A percentile compares a stretch with the other conserved stretches of the same genome.
Conservation (phyloP, 2,797 vertebrate genomes). For the Oreortyx pictus region DNA sequence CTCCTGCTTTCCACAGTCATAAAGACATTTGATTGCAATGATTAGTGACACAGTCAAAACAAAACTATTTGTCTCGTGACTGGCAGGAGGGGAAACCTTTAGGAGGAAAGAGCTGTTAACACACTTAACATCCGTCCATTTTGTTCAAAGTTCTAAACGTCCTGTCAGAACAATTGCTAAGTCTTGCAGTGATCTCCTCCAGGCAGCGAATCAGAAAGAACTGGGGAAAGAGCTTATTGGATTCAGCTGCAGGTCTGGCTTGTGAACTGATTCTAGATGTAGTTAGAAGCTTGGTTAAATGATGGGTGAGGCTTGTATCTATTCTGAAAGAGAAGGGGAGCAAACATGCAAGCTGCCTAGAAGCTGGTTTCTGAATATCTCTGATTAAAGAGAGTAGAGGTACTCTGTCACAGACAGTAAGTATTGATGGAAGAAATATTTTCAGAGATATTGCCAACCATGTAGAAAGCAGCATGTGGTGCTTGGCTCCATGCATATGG, state of each 20-base stretch:
- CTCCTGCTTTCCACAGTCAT: background rate
- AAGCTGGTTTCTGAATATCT: background rate
- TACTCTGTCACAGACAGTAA: slow-evolving; percentile 19
- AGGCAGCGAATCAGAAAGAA: background rate
- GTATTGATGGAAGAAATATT: slow-evolving; percentile 24
- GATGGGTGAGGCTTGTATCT: background rate
- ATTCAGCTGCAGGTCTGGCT: background rate
- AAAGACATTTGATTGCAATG: background rate
- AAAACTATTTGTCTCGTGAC: background rate
- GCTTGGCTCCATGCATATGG: background rate
- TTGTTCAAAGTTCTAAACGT: background rate
- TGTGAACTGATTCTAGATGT: background rate
- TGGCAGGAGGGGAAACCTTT: background rate
- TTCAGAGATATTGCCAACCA: background rate
- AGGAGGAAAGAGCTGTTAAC: background rate
- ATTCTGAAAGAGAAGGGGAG: background rate
- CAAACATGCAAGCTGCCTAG: background rate
- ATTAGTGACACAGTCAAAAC: background rate
- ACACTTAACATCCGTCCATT: background rate
- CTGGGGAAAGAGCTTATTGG: background rate
- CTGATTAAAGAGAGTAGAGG: background rate
- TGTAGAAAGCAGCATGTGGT: background rate
- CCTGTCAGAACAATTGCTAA: background rate
- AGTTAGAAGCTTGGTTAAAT: background rate
- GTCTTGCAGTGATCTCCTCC: background rate